A percentile compares a stretch with the other conserved stretches of the same genome.
These are phyloP conservation scores for Yponomeuta plumbellus DNA, from an alignment of 2,888 invertebrate species.

Conservation along the genomic window DNA sequence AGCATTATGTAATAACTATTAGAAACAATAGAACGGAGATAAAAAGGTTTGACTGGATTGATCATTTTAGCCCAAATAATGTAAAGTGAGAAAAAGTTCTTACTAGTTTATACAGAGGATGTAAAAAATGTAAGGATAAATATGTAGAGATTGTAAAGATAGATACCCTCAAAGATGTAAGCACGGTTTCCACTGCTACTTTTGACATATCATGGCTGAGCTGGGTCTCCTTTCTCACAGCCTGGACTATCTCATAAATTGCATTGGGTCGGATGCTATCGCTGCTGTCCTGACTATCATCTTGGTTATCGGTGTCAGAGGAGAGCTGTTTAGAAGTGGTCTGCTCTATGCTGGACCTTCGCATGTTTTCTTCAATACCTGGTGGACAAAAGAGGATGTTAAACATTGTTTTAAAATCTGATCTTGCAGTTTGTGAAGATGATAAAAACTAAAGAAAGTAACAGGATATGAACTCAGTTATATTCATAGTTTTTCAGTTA, in stretches of 20 bases:
- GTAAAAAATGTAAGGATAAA: no score
- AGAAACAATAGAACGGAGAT: no score
- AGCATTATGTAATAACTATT: no score
- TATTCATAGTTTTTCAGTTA: no score
- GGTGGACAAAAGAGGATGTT: background rate
- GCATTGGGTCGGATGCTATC: conserved; percentile 71
- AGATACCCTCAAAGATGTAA: conserved; percentile 68
- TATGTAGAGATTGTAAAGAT: background rate
- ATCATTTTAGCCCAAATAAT: no score
- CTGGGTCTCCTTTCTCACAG: conserved; percentile 88
- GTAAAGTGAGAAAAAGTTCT: no score
- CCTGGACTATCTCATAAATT: conserved; percentile 86
- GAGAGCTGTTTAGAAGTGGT: conserved; percentile 54
- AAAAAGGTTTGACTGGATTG: no score
- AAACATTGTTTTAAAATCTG: background rate
- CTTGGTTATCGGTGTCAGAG: conserved; percentile 67
- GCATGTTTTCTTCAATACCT: conserved; percentile 41
- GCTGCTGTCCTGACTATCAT: conserved; percentile 68
- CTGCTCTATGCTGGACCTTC: conserved; percentile 35
- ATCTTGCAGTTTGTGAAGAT: background rate
- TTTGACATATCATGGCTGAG: conserved; percentile 91
- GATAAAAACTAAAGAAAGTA: no score
- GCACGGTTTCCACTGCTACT: conserved; percentile 88
- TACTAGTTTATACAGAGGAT: no score
- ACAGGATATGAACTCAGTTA: no score